phyloP scores from a whole-genome alignment of 1,140 invertebrate genomes.

The Copidosoma floridanum region DNA sequence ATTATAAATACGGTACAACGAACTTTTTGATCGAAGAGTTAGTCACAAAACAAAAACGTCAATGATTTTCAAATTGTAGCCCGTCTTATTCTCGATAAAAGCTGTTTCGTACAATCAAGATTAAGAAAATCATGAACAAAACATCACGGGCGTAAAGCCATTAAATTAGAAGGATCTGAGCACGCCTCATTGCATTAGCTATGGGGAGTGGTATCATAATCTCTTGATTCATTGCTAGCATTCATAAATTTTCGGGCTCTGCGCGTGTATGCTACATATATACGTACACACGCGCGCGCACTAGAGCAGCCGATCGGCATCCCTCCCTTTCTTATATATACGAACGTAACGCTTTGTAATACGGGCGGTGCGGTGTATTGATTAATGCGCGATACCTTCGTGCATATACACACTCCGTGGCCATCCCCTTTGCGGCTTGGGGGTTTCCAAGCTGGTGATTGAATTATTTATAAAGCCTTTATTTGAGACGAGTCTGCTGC shows the following conservation, averaged over 20 bases:
- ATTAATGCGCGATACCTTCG: conserved; percentile 48
- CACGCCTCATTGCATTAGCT: conserved; percentile 3
- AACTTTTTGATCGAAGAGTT: too few species aligned
- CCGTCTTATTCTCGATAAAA: too few species aligned
- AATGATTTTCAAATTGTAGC: too few species aligned
- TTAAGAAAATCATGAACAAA: too few species aligned
- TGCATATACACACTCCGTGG: too few species aligned
- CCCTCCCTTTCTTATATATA: too few species aligned
- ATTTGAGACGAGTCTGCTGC: too few species aligned
- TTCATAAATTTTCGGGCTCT: conserved; percentile 46
- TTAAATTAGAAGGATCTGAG: conserved; percentile 6
- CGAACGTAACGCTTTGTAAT: conserved; percentile 17
- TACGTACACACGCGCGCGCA: conserved; percentile 4
- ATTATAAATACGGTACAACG: too few species aligned
- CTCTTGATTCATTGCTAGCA: conserved; percentile 49
- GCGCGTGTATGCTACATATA: too few species aligned
- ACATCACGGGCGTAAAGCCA: too few species aligned
- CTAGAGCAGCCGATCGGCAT: conserved; percentile 22
- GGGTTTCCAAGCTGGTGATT: conserved; percentile 47
- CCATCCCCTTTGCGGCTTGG: conserved; percentile 33
- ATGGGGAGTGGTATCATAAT: conserved; percentile 39
- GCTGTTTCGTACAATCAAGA: too few species aligned
- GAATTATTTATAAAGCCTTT: conserved; percentile 45
- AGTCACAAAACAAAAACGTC: too few species aligned
- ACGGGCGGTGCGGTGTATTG: conserved; percentile 42